Base-by-base conservation (phyloP, 2,888 invertebrate species). In the Celastrina argiolus region DNA sequence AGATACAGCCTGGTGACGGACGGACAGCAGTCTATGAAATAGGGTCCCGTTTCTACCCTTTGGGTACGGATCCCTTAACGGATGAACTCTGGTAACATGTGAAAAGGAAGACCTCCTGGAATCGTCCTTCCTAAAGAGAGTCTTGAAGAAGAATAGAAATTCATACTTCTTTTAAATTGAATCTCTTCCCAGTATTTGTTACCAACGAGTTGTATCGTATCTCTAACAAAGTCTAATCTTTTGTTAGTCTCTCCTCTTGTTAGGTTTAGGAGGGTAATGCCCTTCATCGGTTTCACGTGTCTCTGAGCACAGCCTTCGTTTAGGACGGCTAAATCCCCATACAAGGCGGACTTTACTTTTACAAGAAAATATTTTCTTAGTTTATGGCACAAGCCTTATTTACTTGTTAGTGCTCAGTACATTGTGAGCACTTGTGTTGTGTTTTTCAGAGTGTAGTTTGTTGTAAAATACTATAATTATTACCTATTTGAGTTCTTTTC, bases 151-250 rank as follows among this genome's bases (percentile, higher is more conserved):
- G 12, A 51, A 51, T 2, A 14, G 51, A 22, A 51, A 51, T 12
- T 26, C 12, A 51, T 51, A 51, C 51, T 51, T 51, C 12, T 51
- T 22, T 51, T 22, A 51, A 51, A 51, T 51, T 22, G 22, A 22
- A 51, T 51, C 45, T 18, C 45, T 18, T 45, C 22, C 36, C 22
- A 26, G 45, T 45, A 1, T 31, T 36, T 26, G 51, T 51, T 51
- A n/a, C 41, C 45, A 18, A 22, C 45, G 18, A 22, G 45, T 10
- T 36, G 8, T 18, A 45, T 45, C 18, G 45, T 45, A n/a, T n/a
- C n/a, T n/a, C n/a, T 45, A 45, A 10, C 45, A 45, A 45, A 45
- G 18, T 51, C 12, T 51, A 51, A 51, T 51, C 51, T 51, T 45
- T 45, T 45, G 12, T 51, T 51, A 51, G 51, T 12, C 51, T 45